These are phyloP conservation scores for Mesocentrotus franciscanus DNA, from an alignment of 53 echinoderm and acorn worm species.

Conservation along the genomic window DNA sequence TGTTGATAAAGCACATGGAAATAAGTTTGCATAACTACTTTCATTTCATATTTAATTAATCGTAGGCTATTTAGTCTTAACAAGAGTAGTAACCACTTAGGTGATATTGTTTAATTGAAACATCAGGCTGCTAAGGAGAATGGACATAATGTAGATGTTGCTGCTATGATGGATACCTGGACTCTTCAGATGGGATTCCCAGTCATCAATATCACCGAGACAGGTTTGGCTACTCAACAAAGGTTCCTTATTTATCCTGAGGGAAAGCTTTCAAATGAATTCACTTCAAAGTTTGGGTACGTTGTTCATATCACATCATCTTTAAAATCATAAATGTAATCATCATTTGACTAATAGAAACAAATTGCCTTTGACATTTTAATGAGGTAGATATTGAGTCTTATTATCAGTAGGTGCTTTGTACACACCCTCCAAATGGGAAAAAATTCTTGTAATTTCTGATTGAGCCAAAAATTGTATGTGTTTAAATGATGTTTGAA, in stretches of 20 bases:
- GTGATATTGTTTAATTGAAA: background rate
- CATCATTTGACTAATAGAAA: background rate
- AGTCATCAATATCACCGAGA: slow-evolving; percentile 75
- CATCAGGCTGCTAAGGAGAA: background rate
- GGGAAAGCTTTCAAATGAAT: slow-evolving; percentile 9
- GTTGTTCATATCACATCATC: background rate
- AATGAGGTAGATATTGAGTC: too few species aligned
- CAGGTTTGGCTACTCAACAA: slow-evolving; percentile 68
- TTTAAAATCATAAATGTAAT: background rate
- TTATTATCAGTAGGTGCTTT: too few species aligned
- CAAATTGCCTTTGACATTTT: background rate
- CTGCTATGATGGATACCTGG: slow-evolving; percentile 94
- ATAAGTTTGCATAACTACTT: too few species aligned
- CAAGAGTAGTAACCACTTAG: too few species aligned
- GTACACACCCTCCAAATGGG: too few species aligned
- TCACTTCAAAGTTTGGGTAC: slow-evolving; percentile 40
- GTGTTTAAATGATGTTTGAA: too few species aligned
- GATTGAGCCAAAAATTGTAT: too few species aligned
- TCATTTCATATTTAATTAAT: too few species aligned
- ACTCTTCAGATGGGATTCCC: slow-evolving; percentile 96
- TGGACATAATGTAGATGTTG: slow-evolving; percentile 59
- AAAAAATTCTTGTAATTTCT: too few species aligned
- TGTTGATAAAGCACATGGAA: too few species aligned
- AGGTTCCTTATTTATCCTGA: slow-evolving; percentile 66
- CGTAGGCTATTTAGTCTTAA: too few species aligned